phyloP scores from a whole-genome alignment of 2,113 vertebrate species.

The Lucifuga dentata region DNA sequence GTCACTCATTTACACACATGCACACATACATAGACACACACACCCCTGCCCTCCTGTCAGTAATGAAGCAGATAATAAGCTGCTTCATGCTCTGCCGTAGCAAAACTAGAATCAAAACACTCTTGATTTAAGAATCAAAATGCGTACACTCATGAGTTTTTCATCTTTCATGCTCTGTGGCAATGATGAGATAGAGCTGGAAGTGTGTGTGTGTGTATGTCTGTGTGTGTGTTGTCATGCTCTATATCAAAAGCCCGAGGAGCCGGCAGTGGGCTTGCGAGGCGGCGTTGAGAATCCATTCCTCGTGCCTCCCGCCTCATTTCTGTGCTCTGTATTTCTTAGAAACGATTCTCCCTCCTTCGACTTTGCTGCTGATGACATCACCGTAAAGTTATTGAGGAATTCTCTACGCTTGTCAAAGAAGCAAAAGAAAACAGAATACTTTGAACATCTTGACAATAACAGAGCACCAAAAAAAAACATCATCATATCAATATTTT shows the following conservation, averaged over 20 bases:
- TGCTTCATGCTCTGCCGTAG: slow-evolving; percentile 80
- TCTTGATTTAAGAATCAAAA: slow-evolving; percentile 81
- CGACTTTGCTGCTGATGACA: slow-evolving; percentile 42
- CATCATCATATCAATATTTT: too few species aligned
- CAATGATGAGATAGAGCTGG: slow-evolving; percentile 65
- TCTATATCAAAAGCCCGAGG: slow-evolving; percentile 65
- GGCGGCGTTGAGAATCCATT: slow-evolving; percentile 72
- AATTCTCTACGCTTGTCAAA: slow-evolving; percentile 37
- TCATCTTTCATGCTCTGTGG: slow-evolving; percentile 73
- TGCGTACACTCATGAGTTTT: slow-evolving; percentile 73
- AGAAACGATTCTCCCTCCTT: slow-evolving; percentile 55
- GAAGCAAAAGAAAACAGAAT: slow-evolving; percentile 18
- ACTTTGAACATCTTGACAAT: slow-evolving; percentile 3
- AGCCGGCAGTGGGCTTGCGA: slow-evolving; percentile 53
- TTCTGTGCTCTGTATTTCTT: slow-evolving; percentile 64
- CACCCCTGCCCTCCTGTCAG: slow-evolving; percentile 56
- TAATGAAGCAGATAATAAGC: slow-evolving; percentile 83
- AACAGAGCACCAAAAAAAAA: background rate
- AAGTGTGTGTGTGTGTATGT: slow-evolving; percentile 26
- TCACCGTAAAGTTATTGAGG: slow-evolving; percentile 25
- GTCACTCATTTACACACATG: slow-evolving; percentile 10
- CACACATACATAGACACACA: slow-evolving; percentile 26
- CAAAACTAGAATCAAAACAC: slow-evolving; percentile 81
- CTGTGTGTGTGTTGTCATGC: slow-evolving; percentile 20
- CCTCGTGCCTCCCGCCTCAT: slow-evolving; percentile 63